phyloP scores from a whole-genome alignment of 2,113 vertebrate species.

The Eptesicus fuscus region DNA sequence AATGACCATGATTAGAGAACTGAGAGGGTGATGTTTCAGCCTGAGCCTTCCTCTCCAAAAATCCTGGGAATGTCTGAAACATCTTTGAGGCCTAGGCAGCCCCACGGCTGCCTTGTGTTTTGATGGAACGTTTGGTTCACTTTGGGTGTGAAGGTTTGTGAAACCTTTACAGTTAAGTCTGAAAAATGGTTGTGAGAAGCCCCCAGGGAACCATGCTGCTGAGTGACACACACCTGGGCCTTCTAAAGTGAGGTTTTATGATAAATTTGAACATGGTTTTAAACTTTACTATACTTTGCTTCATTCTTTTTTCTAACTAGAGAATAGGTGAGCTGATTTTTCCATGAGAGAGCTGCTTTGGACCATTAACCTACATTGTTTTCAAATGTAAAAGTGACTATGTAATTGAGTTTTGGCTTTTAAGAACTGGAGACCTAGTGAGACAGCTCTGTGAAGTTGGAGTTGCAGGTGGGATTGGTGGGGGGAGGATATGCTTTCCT shows the following conservation, averaged over 20 bases:
- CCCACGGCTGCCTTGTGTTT: neutral
- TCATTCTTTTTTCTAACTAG: constrained; percentile 24
- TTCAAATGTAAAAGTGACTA: constrained; percentile 48
- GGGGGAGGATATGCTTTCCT: neutral
- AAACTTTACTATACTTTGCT: neutral
- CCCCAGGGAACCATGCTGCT: neutral
- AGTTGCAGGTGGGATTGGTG: neutral
- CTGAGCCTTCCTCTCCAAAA: neutral
- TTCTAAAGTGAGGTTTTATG: constrained; percentile 46
- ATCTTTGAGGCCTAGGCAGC: neutral
- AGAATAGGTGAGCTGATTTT: constrained; percentile 53
- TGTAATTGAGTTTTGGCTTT: constrained; percentile 42
- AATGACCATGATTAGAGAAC: neutral
- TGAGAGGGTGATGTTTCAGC: neutral
- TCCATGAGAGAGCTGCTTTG: constrained; percentile 49
- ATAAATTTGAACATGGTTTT: constrained; percentile 41
- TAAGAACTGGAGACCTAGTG: neutral
- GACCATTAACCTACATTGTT: constrained; percentile 53
- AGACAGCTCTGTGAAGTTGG: constrained; percentile 28
- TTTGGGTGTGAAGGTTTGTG: constrained; percentile 13
- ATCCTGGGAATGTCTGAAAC: neutral
- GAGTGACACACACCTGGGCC: constrained; percentile 39
- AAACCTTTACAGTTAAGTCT: constrained; percentile 27
- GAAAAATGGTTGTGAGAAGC: constrained; percentile 8
- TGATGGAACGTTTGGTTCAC: constrained; percentile 14